Conservation (phyloP, 2,113 vertebrate genomes). For the Chaetodon auriga region DNA sequence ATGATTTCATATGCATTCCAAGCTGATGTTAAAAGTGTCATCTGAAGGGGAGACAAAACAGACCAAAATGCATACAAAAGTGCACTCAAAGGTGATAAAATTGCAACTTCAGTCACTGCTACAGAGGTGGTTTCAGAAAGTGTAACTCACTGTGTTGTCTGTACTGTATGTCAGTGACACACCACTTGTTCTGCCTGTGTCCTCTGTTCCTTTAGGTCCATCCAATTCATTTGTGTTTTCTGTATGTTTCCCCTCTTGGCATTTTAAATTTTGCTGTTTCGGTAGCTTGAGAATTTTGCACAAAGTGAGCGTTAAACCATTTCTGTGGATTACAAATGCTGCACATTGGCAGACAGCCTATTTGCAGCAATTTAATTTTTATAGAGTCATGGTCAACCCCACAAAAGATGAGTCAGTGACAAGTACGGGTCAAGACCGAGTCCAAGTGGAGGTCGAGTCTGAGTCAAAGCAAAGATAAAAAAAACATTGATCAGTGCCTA, state of each 20-base stretch:
- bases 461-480: neutral
- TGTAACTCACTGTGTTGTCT: neutral
- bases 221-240: too few relatives aligned
- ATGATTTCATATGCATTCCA: neutral
- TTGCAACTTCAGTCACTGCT: neutral
- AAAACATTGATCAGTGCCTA: neutral
- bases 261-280: neutral
- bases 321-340: neutral
- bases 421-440: neutral
- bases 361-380: neutral
- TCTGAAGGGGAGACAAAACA: neutral
- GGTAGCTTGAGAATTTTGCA: neutral
- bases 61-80: neutral
- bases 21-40: neutral
- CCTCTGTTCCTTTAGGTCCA: too few relatives aligned
- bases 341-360: neutral
- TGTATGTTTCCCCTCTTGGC: neutral
- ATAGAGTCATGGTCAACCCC: neutral
- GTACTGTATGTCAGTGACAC: neutral
- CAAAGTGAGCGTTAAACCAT: neutral
- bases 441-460: too few relatives aligned
- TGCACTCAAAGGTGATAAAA: neutral
- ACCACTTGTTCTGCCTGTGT: too few relatives aligned
- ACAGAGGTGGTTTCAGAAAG: neutral
- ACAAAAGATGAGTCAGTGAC: neutral